Conservation (phyloP, 2,888 invertebrate species). For the Hetaerina titia region DNA sequence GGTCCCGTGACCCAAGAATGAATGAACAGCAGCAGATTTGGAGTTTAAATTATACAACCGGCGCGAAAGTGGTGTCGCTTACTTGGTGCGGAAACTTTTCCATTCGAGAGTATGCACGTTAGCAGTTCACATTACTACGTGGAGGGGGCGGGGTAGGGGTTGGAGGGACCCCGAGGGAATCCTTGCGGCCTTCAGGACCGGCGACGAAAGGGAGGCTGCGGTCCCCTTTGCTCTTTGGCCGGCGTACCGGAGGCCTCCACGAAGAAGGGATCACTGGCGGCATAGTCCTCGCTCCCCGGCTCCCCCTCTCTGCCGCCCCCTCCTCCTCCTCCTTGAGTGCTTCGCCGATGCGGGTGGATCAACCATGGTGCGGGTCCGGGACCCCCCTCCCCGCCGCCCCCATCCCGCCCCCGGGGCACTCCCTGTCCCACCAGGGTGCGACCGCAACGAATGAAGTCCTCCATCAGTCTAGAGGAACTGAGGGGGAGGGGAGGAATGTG, state of each 20-base stretch:
- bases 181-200: neutral
- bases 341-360: neutral
- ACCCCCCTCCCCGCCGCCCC: neutral
- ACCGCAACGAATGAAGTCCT: conserved; percentile 21
- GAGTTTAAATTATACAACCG: too few relatives aligned
- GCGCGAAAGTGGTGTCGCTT: too few relatives aligned
- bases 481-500: neutral
- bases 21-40: too few relatives aligned
- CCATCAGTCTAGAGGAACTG: neutral
- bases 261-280: neutral
- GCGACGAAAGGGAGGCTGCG: neutral
- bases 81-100: too few relatives aligned
- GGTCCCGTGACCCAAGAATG: too few relatives aligned
- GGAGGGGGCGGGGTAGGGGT: too few relatives aligned
- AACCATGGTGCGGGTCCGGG: neutral
- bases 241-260: neutral
- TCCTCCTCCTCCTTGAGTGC: neutral
- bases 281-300: neutral
- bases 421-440: neutral
- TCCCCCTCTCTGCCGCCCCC: neutral
- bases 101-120: too few relatives aligned
- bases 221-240: too few relatives aligned
- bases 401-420: neutral
- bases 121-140: too few relatives aligned
- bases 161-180: neutral